These are phyloP conservation scores for Tamias sibiricus DNA, from an alignment of 2,113 vertebrate species.

Conservation along the genomic window DNA sequence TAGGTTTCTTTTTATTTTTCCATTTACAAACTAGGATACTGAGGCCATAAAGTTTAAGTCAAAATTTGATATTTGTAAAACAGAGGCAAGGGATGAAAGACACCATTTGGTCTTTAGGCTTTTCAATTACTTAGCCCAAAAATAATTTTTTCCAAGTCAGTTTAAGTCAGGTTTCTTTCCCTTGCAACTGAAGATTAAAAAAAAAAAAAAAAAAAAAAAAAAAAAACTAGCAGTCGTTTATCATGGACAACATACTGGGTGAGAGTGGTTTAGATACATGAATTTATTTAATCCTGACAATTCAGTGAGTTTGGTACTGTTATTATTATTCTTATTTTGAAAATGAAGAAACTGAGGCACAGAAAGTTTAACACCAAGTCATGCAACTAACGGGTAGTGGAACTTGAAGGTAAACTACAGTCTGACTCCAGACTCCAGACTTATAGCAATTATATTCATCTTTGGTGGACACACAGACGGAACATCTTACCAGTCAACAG, in stretches of 20 bases:
- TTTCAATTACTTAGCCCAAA: background rate
- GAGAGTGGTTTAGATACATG: slow-evolving; percentile 25
- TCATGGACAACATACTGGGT: background rate
- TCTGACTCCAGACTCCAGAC: background rate
- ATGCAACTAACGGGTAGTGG: background rate
- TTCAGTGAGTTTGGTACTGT: slow-evolving; percentile 1
- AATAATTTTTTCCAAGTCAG: background rate
- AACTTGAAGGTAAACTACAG: background rate
- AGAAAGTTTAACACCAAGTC: slow-evolving; percentile 16
- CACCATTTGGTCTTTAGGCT: background rate
- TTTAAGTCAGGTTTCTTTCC: slow-evolving; percentile 39
- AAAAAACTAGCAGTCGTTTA: background rate
- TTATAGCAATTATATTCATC: background rate
- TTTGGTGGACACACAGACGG: background rate
- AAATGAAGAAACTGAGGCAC: slow-evolving; percentile 26
- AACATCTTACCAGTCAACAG: background rate
- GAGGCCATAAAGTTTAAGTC: slow-evolving; percentile 32
- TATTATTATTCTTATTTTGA: slow-evolving; percentile 42
- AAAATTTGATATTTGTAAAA: slow-evolving; percentile 43
- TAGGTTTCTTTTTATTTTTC: background rate
- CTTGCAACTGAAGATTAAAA: background rate
- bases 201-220: too few relatives aligned
- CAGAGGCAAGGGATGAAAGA: background rate
- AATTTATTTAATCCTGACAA: slow-evolving; percentile 44
- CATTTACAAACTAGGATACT: slow-evolving; percentile 29